phyloP scores from a whole-genome alignment of 2,888 invertebrate genomes.

The Cylindroiulus punctatus region DNA sequence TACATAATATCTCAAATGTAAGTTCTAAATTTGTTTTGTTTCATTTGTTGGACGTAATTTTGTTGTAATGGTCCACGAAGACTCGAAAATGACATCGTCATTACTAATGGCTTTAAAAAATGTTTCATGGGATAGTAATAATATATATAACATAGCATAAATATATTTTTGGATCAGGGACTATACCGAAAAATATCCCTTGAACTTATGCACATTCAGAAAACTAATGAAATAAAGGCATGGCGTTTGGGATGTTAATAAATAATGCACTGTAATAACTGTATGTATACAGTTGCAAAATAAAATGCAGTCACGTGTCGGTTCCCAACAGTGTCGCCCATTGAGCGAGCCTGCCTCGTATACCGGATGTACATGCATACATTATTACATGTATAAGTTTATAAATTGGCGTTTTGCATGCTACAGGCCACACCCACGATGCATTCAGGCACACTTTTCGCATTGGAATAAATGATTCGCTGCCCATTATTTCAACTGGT shows the following conservation, averaged over 20 bases:
- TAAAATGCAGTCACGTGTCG: neutral
- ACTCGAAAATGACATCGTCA: no score
- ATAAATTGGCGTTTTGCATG: neutral
- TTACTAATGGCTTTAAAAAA: no score
- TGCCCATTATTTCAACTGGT: conserved; percentile 18
- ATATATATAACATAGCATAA: no score
- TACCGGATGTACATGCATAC: neutral
- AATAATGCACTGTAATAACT: neutral
- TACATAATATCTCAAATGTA: no score
- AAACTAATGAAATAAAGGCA: conserved; percentile 1
- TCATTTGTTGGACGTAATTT: no score
- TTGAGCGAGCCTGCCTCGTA: neutral
- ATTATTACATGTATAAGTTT: neutral
- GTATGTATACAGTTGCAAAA: neutral
- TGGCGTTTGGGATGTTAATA: neutral
- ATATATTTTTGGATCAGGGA: no score
- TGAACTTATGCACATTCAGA: neutral
- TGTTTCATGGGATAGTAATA: no score
- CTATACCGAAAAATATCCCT: no score
- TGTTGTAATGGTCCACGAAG: no score
- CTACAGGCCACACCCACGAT: neutral
- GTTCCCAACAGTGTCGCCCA: neutral
- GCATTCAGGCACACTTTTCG: conserved; percentile 7
- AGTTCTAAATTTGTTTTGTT: no score
- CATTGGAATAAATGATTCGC: neutral